Evolutionary conservation across 2,888 invertebrate genomes (phyloP).

Genomic region (Napeogenes inachia): DNA sequence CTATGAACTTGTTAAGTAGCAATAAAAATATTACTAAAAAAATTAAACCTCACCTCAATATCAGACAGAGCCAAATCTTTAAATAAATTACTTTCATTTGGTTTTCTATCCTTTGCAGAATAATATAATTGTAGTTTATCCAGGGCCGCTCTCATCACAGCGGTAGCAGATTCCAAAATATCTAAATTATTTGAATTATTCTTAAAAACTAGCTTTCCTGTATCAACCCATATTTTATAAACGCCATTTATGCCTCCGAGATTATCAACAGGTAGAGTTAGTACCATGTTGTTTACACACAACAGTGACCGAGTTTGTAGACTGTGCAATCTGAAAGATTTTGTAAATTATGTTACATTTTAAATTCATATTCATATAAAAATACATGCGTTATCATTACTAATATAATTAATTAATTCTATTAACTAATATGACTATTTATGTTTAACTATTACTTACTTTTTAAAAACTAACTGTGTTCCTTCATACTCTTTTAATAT

Average conservation of each 20-base stretch:
- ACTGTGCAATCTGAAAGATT: slow-evolving; percentile 64
- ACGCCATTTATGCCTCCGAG: slow-evolving; percentile 80
- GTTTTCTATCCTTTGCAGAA: slow-evolving; percentile 39
- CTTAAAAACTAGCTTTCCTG: slow-evolving; percentile 80
- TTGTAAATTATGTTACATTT: no score
- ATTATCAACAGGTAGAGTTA: slow-evolving; percentile 78
- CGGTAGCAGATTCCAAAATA: slow-evolving; percentile 82
- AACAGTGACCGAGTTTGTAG: slow-evolving; percentile 81
- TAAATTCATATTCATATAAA: no score
- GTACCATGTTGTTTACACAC: slow-evolving; percentile 83
- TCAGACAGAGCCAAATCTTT: slow-evolving; percentile 75
- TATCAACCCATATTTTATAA: slow-evolving; percentile 81
- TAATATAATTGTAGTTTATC: slow-evolving; percentile 79
- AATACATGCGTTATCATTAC: no score
- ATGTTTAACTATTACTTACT: slow-evolving; percentile 48
- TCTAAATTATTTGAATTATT: slow-evolving; percentile 67
- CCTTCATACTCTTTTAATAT: slow-evolving; percentile 73
- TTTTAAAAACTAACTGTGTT: slow-evolving; percentile 66
- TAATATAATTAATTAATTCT: no score
- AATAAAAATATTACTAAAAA: neutral
- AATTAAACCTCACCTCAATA: slow-evolving; percentile 63
- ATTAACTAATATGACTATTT: no score
- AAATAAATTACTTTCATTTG: slow-evolving; percentile 62
- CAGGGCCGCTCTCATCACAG: slow-evolving; percentile 85
- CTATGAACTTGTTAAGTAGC: neutral